Conservation (phyloP, 2,113 vertebrate species). For the Oryzias curvinotus region DNA sequence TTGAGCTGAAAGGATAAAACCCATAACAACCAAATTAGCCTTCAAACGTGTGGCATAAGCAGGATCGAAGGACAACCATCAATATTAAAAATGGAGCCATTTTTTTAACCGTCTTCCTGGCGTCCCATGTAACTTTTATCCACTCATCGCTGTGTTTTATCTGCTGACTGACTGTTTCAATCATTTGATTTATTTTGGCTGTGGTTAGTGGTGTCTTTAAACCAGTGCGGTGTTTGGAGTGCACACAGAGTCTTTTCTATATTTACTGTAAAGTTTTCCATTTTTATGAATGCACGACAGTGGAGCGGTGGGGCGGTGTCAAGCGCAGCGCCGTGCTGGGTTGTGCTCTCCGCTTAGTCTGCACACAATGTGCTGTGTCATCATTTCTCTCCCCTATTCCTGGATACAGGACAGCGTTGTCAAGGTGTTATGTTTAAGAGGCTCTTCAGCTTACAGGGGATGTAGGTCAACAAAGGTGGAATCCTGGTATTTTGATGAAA, state of each 20-base stretch:
- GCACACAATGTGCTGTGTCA: conserved; percentile 53
- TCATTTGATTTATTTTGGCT: too few relatives aligned
- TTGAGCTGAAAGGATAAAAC: neutral
- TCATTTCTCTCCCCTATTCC: conserved; percentile 62
- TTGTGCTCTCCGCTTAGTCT: conserved; percentile 18
- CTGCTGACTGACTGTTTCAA: neutral
- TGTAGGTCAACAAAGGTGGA: conserved; percentile 80
- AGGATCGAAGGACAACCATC: neutral
- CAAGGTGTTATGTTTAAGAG: conserved; percentile 79
- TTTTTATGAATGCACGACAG: neutral
- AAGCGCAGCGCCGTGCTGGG: conserved; percentile 1
- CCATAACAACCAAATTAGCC: neutral
- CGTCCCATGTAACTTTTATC: neutral
- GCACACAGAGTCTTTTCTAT: too few relatives aligned
- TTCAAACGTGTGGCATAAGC: neutral
- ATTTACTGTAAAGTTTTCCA: neutral
- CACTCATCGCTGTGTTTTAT: conserved; percentile 2
- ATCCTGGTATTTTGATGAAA: conserved; percentile 19
- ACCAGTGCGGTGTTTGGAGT: too few relatives aligned
- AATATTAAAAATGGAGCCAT: too few relatives aligned
- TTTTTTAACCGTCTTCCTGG: too few relatives aligned
- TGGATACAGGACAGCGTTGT: conserved; percentile 62
- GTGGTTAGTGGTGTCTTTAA: too few relatives aligned
- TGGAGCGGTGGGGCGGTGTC: neutral
- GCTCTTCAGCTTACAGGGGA: conserved; percentile 85